Percentiles rank a stretch among this genome's conserved stretches.
These are phyloP conservation scores for Pungitius pungitius DNA, from an alignment of 2,113 vertebrate genomes.

Conservation along the genomic window DNA sequence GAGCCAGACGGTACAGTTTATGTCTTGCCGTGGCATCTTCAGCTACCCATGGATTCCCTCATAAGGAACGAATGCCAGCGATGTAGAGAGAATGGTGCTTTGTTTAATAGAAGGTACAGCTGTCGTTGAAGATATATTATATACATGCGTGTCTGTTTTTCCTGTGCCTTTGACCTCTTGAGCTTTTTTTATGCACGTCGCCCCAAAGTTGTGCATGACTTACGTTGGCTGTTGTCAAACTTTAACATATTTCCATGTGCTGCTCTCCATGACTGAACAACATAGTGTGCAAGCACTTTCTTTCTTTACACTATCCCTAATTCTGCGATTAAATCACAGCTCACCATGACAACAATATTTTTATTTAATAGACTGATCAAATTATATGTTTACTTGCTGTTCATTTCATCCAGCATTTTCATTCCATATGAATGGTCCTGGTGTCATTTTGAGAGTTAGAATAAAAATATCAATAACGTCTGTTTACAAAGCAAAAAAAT, in stretches of 20 bases:
- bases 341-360: background rate
- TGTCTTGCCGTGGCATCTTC: conserved; percentile 49
- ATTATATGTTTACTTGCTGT: conserved; percentile 5
- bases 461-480: background rate
- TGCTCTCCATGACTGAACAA: background rate
- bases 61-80: conserved; percentile 69
- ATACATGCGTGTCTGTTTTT: conserved; percentile 30
- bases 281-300: background rate
- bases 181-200: conserved; percentile 14
- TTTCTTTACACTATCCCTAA: background rate
- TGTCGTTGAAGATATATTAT: conserved; percentile 47
- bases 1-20: conserved; percentile 64
- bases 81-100: conserved; percentile 60
- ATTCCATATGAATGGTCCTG: background rate
- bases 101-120: conserved; percentile 64
- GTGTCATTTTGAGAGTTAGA: background rate
- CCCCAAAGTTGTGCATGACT: background rate
- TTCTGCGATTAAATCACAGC: conserved; percentile 1
- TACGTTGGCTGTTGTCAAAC: background rate
- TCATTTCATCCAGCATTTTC: conserved; percentile 12
- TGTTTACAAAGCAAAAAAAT: background rate
- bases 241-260: conserved; percentile 11
- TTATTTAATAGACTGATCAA: conserved; percentile 1
- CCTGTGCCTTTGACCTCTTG: conserved; percentile 11
- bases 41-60: conserved; percentile 63